phyloP scores from a whole-genome alignment of 2,797 vertebrate species.

The Microctenopoma stevenorrisi region DNA sequence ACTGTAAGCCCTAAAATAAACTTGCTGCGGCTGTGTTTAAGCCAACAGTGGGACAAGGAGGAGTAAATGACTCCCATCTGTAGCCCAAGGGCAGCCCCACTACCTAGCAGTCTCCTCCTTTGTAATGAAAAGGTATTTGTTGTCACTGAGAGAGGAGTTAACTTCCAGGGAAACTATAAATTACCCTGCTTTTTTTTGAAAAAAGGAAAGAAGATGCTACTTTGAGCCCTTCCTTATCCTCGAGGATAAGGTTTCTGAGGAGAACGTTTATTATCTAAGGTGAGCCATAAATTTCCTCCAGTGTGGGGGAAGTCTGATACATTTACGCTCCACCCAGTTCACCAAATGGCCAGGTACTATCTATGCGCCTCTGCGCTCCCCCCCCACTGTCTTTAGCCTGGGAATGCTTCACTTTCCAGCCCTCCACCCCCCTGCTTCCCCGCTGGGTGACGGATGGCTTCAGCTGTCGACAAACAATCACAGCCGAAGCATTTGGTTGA shows the following conservation, averaged over 20 bases:
- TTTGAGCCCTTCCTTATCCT: conserved; percentile 72
- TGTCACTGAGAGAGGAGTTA: conserved; percentile 80
- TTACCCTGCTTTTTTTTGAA: conserved; percentile 59
- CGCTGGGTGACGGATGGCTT: conserved; percentile 80
- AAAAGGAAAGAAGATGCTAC: conserved; percentile 69
- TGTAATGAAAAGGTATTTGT: conserved; percentile 86
- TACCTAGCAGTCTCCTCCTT: conserved; percentile 74
- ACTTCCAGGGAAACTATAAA: conserved; percentile 82
- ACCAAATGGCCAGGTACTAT: conserved; percentile 84
- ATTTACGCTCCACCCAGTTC: conserved; percentile 70
- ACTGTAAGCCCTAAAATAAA: conserved; percentile 79
- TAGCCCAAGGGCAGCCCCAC: conserved; percentile 71
- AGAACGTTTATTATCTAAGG: conserved; percentile 74
- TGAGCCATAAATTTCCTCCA: conserved; percentile 67
- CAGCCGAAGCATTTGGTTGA: conserved; percentile 79
- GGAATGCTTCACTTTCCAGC: conserved; percentile 57
- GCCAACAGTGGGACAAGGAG: conserved; percentile 64
- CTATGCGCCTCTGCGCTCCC: conserved; percentile 62
- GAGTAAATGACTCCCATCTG: conserved; percentile 83
- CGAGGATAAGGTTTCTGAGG: conserved; percentile 78
- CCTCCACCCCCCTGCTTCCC: conserved; percentile 56
- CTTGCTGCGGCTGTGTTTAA: conserved; percentile 69
- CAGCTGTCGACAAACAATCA: conserved; percentile 83
- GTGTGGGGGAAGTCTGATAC: conserved; percentile 64
- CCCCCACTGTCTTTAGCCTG: conserved; percentile 59